Percentiles rank a stretch among this genome's conserved stretches.
These are phyloP conservation scores for Dufourea novaeangliae DNA, from an alignment of 1,140 invertebrate genomes.

Conservation along the genomic window DNA sequence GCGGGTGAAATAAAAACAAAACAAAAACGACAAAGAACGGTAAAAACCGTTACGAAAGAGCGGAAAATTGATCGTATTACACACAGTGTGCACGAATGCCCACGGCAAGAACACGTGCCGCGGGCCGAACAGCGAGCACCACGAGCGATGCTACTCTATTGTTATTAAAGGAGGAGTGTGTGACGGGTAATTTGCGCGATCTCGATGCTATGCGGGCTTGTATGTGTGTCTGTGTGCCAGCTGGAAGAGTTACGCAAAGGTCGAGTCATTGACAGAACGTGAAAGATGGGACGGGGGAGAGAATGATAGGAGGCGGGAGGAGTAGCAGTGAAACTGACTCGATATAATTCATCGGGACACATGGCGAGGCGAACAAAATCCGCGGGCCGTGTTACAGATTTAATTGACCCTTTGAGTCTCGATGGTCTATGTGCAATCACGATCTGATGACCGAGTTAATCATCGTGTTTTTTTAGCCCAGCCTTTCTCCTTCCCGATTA, in stretches of 20 bases:
- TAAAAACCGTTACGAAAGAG: background rate
- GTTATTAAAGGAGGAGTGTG: background rate
- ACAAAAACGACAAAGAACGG: no score
- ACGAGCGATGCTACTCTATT: background rate
- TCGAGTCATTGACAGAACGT: constrained; percentile 13
- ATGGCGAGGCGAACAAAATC: background rate
- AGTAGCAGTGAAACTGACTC: background rate
- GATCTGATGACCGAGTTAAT: background rate
- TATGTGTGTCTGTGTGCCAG: background rate
- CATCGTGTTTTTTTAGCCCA: background rate
- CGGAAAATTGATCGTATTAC: background rate
- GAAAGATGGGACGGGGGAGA: background rate
- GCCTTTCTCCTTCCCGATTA: background rate
- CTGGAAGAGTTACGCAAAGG: constrained; percentile 12
- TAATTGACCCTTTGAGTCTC: constrained; percentile 9
- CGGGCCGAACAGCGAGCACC: background rate
- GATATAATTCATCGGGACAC: background rate
- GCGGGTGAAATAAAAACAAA: no score
- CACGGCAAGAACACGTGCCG: background rate
- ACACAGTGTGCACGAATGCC: background rate
- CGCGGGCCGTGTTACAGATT: background rate
- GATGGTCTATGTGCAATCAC: constrained; percentile 3
- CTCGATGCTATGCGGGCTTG: background rate
- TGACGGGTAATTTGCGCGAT: background rate
- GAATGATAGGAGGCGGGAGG: no score